These are phyloP conservation scores for Apis laboriosa DNA, from an alignment of 1,140 invertebrate species.

Conservation along the genomic window DNA sequence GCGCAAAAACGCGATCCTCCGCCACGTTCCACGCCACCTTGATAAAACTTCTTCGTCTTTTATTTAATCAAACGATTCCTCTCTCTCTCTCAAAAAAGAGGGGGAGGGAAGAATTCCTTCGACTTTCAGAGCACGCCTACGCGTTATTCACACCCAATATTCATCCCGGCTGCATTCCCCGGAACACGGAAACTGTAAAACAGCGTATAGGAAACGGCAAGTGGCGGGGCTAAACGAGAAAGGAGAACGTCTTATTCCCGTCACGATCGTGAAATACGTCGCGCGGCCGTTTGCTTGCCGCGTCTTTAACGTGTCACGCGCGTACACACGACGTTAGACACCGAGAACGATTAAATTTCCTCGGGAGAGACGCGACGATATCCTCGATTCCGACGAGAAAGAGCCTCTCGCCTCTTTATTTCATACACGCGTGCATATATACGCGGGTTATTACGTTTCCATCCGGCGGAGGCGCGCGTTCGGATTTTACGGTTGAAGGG, in stretches of 20 bases:
- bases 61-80: too few species aligned
- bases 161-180: not conserved
- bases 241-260: slow-evolving; percentile 43
- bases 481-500: slow-evolving; percentile 35
- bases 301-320: slow-evolving; percentile 30
- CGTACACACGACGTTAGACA: slow-evolving; percentile 21
- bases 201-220: not conserved
- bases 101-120: not conserved
- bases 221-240: not conserved
- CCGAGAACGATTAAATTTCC: slow-evolving; percentile 25
- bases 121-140: not conserved
- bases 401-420: slow-evolving; percentile 43
- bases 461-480: slow-evolving; percentile 11
- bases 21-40: too few species aligned
- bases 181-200: slow-evolving; percentile 1
- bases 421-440: not conserved
- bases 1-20: too few species aligned
- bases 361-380: slow-evolving; percentile 6
- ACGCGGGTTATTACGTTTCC: slow-evolving; percentile 52
- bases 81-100: too few species aligned
- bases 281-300: slow-evolving; percentile 30
- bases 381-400: slow-evolving; percentile 30
- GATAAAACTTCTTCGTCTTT: too few species aligned
- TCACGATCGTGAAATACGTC: slow-evolving; percentile 49
- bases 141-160: not conserved